A percentile compares a stretch with the other conserved stretches of the same genome.
These are phyloP conservation scores for Caenorhabditis macrosperma DNA, from an alignment of 2,888 invertebrate species.

Conservation along the genomic window DNA sequence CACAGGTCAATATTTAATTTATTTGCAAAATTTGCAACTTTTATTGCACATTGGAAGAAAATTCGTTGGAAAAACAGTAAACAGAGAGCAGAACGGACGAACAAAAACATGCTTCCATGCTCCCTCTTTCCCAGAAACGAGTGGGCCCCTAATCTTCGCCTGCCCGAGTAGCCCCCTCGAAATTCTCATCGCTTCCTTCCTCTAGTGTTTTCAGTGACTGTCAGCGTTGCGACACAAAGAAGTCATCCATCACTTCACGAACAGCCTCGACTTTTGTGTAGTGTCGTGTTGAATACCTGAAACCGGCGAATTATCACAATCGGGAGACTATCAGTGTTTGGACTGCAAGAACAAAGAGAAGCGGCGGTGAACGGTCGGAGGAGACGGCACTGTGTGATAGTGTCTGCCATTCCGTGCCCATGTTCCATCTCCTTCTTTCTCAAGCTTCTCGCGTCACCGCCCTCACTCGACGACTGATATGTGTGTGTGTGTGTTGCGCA, in stretches of 20 bases:
- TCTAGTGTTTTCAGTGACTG: slow-evolving; percentile 11
- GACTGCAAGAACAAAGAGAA: background rate
- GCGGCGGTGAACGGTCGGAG: background rate
- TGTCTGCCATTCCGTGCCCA: background rate
- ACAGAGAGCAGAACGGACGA: too few species aligned
- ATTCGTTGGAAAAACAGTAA: too few species aligned
- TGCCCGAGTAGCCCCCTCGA: background rate
- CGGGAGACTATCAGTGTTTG: background rate
- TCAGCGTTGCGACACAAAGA: background rate
- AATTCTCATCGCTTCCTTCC: background rate
- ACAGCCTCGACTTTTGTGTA: slow-evolving; percentile 7
- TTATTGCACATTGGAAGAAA: too few species aligned
- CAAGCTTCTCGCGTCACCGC: slow-evolving; percentile 1
- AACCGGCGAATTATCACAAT: too few species aligned
- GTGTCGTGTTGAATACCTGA: too few species aligned
- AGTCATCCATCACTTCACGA: slow-evolving; percentile 39
- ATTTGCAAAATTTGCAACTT: too few species aligned
- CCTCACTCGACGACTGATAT: slow-evolving; percentile 14
- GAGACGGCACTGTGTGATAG: background rate
- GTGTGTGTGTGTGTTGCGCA: slow-evolving; percentile 34
- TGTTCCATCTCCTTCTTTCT: background rate
- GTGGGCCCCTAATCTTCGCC: background rate
- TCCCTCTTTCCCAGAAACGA: background rate
- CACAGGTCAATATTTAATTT: too few species aligned
- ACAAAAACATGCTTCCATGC: background rate